Percentiles rank a stretch among this genome's conserved stretches.
phyloP scores from a whole-genome alignment of 1,140 invertebrate genomes.

The Apocrypta bakeri region DNA sequence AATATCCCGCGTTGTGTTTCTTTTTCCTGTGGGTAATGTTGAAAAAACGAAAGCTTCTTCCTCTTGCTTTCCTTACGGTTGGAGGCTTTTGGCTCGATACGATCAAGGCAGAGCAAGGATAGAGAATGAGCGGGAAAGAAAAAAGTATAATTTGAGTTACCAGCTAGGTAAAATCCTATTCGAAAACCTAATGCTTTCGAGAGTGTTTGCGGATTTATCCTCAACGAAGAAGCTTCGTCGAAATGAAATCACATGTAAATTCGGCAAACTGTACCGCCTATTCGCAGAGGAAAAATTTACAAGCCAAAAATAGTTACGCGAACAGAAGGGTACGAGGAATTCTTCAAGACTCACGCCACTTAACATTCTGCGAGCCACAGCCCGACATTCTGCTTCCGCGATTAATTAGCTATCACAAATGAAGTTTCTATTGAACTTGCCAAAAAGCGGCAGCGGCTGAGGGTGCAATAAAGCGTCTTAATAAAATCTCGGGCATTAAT shows the following conservation, averaged over 20 bases:
- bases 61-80: background rate
- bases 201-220: too few relatives aligned
- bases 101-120: too few relatives aligned
- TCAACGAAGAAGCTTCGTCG: too few relatives aligned
- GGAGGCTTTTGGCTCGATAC: background rate
- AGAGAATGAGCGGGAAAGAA: background rate
- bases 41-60: conserved; percentile 55
- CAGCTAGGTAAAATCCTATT: background rate
- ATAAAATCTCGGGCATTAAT: conserved; percentile 48
- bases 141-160: background rate
- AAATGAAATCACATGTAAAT: too few relatives aligned
- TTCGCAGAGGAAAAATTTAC: too few relatives aligned
- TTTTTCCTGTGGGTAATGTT: conserved; percentile 10
- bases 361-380: conserved; percentile 3
- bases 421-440: conserved; percentile 49
- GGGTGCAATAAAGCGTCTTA: conserved; percentile 45
- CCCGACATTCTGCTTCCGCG: background rate
- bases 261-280: too few relatives aligned
- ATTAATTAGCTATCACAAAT: conserved; percentile 48
- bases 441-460: conserved; percentile 12
- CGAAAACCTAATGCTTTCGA: background rate
- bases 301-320: conserved; percentile 41
- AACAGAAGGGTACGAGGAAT: background rate
- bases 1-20: conserved; percentile 51
- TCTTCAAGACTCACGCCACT: background rate